phyloP scores from a whole-genome alignment of 2,113 vertebrate species.

The Nicator chloris region DNA sequence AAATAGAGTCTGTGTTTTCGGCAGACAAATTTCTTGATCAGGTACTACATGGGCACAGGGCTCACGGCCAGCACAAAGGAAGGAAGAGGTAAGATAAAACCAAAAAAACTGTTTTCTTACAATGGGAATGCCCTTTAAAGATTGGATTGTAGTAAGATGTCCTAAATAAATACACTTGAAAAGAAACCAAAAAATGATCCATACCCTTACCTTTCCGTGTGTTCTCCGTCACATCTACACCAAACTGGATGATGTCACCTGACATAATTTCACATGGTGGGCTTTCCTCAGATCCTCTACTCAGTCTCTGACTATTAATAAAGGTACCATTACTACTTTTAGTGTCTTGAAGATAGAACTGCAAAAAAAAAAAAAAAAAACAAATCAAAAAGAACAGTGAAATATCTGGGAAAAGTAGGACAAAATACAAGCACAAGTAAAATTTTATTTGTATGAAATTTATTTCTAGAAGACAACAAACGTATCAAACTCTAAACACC shows the following conservation, averaged over 20 bases:
- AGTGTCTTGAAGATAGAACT: conserved; percentile 99
- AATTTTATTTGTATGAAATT: not conserved
- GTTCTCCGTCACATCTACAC: conserved; percentile 99
- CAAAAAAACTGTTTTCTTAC: not conserved
- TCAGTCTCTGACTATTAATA: conserved; percentile 99
- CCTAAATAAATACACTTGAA: not conserved
- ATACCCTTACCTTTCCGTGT: conserved; percentile 92
- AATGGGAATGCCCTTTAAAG: not conserved
- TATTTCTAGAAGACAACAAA: not conserved
- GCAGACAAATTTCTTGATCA: not conserved
- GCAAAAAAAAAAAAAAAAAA: conserved; percentile 51
- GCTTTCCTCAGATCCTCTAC: conserved; percentile 97
- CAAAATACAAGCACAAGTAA: not conserved
- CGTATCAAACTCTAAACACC: not conserved
- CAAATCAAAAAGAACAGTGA: not conserved
- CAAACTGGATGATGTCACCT: conserved; percentile 97
- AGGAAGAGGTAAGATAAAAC: not conserved
- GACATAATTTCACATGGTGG: conserved; percentile 98
- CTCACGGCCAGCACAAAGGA: not conserved
- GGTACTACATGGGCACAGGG: not conserved
- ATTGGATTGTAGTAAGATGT: not conserved
- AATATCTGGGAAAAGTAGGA: not conserved
- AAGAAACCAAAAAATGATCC: conserved; percentile 6
- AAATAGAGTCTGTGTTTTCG: not conserved
- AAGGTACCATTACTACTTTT: conserved; percentile 99